A percentile compares a stretch with the other conserved stretches of the same genome.
These are phyloP conservation scores for Trissonchulus latispiculum DNA, from an alignment of 2,888 invertebrate genomes.

Conservation along the genomic window DNA sequence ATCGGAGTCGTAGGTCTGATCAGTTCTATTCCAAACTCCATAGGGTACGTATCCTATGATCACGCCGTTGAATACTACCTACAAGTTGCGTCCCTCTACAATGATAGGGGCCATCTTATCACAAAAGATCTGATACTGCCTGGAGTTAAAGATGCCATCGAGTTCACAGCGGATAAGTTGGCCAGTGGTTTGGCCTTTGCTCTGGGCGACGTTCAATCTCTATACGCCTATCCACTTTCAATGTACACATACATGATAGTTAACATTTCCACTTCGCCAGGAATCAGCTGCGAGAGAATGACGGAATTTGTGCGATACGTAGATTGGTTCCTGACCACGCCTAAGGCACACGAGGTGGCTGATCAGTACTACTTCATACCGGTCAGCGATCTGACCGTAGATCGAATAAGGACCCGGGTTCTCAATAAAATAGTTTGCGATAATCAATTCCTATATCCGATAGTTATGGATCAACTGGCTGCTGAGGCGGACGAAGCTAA, in stretches of 20 bases:
- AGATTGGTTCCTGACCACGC: neutral
- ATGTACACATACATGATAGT: constrained; percentile 12
- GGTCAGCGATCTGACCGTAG: neutral
- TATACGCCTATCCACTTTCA: constrained; percentile 2
- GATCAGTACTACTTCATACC: neutral
- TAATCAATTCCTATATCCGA: neutral
- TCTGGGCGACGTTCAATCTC: neutral
- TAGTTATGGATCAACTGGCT: too few relatives aligned
- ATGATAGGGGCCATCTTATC: neutral
- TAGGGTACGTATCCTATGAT: constrained; percentile 11
- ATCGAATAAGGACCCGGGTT: neutral
- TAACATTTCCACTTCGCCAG: constrained; percentile 1
- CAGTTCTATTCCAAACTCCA: neutral
- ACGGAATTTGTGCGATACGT: constrained; percentile 6
- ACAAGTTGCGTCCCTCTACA: constrained; percentile 10
- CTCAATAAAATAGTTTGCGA: neutral
- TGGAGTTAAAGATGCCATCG: neutral
- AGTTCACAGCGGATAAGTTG: neutral
- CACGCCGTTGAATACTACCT: neutral
- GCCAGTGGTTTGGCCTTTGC: neutral
- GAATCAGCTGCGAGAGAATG: constrained; percentile 8
- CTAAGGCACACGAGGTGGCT: neutral
- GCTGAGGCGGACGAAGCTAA: neutral
- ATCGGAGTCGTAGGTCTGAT: neutral
- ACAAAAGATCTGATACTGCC: neutral